These are phyloP conservation scores for Synergus umbraculus DNA, from an alignment of 2,888 invertebrate genomes.

Conservation along the genomic window DNA sequence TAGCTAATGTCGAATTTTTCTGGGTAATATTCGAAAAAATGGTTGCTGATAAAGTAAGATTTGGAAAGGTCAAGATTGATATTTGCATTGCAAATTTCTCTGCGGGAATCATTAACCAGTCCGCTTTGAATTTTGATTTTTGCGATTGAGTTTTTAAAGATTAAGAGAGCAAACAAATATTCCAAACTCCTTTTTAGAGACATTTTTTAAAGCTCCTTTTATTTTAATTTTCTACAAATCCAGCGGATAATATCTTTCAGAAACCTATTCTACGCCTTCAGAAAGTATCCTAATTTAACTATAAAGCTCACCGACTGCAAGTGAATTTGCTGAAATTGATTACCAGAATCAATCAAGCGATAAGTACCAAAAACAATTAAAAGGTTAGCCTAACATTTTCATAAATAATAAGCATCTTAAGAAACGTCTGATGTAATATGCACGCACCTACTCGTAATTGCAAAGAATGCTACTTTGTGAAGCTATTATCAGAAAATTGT, in stretches of 20 bases:
- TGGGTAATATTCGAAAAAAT: not conserved
- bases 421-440: slow-evolving; percentile 7
- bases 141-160: no score
- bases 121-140: no score
- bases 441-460: slow-evolving; percentile 21
- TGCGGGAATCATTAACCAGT: no score
- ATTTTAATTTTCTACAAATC: no score
- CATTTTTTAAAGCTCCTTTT: no score
- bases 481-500: slow-evolving; percentile 38
- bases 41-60: not conserved
- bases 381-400: slow-evolving; percentile 10
- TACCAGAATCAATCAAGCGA: slow-evolving; percentile 13
- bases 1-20: not conserved
- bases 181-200: no score
- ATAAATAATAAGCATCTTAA: slow-evolving; percentile 19
- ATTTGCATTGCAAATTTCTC: not conserved
- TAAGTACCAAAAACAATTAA: slow-evolving; percentile 10
- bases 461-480: slow-evolving; percentile 26
- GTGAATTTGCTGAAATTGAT: slow-evolving; percentile 17
- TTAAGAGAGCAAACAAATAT: no score
- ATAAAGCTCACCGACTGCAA: slow-evolving; percentile 10
- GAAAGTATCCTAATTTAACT: slow-evolving; percentile 1
- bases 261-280: not conserved
- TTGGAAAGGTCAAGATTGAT: not conserved
- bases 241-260: not conserved